Percentiles rank a stretch among this genome's conserved stretches.
Evolutionary conservation across 2,888 invertebrate genomes (phyloP).

Genomic region (Phoenoteleia sp.): DNA sequence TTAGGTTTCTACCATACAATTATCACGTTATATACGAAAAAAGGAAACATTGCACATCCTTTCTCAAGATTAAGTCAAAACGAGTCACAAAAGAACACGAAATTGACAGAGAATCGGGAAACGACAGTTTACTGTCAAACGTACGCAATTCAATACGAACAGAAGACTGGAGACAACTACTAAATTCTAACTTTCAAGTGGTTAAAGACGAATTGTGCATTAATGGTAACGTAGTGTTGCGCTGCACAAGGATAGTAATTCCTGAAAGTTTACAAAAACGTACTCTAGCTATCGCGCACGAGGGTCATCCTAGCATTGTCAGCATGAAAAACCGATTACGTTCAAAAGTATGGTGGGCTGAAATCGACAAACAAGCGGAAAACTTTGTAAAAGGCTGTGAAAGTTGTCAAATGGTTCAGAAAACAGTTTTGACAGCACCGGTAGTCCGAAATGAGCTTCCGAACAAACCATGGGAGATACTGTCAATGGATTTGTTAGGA

Average conservation of each 20-base stretch:
- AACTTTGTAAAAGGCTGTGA: conserved; percentile 63
- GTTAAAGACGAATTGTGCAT: conserved; percentile 66
- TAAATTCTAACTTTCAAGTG: conserved; percentile 42
- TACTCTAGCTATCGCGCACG: conserved; percentile 70
- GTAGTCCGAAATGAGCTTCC: conserved; percentile 59
- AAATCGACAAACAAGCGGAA: conserved; percentile 71
- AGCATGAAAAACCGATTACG: conserved; percentile 70
- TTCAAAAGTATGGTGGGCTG: conserved; percentile 74
- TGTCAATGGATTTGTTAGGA: conserved; percentile 71
- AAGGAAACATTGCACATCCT: conserved; percentile 33
- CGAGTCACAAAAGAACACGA: neutral
- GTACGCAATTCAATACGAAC: conserved; percentile 49
- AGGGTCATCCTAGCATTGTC: conserved; percentile 79
- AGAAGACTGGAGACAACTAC: conserved; percentile 42
- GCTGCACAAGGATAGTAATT: conserved; percentile 61
- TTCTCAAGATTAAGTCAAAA: conserved; percentile 3
- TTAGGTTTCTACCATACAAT: conserved; percentile 5
- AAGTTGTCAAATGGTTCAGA: conserved; percentile 71
- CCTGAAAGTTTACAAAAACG: neutral
- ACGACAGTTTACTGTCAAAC: conserved; percentile 42
- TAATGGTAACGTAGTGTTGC: conserved; percentile 57
- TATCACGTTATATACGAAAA: conserved; percentile 36
- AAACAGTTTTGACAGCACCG: conserved; percentile 58
- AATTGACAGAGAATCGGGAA: conserved; percentile 52
- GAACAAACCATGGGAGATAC: conserved; percentile 52